phyloP scores from a whole-genome alignment of 2,888 invertebrate species.

The Galeruca laticollis region DNA sequence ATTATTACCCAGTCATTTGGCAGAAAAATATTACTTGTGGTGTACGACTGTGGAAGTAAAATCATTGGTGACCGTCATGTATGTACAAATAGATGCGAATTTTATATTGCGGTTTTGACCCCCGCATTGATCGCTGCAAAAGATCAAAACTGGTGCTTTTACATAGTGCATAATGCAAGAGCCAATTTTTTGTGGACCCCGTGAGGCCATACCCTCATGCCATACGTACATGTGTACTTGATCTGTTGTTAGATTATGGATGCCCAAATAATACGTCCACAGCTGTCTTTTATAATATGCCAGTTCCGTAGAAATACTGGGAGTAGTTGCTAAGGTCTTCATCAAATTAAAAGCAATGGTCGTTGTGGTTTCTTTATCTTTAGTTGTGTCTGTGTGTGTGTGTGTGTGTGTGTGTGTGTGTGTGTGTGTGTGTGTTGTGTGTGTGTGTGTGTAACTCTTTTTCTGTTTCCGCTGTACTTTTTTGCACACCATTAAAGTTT shows the following conservation, averaged over 20 bases:
- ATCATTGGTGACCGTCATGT: neutral
- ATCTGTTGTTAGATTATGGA: neutral
- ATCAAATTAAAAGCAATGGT: too few species aligned
- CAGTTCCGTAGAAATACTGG: neutral
- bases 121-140: neutral
- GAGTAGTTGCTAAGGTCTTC: too few species aligned
- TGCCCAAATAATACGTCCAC: neutral
- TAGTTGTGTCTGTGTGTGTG: too few species aligned
- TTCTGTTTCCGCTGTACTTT: neutral
- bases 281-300: neutral
- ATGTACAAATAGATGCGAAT: neutral
- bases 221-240: neutral
- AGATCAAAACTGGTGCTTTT: too few species aligned
- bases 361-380: too few species aligned
- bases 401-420: too few species aligned
- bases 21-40: neutral
- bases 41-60: neutral
- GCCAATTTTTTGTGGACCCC: too few species aligned
- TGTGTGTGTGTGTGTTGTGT: too few species aligned
- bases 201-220: too few species aligned
- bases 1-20: neutral
- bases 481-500: neutral
- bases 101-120: too few species aligned
- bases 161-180: neutral
- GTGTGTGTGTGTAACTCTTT: too few species aligned